These are phyloP conservation scores for Alviniconcha strummeri DNA, from an alignment of 2,888 invertebrate species.

Conservation along the genomic window DNA sequence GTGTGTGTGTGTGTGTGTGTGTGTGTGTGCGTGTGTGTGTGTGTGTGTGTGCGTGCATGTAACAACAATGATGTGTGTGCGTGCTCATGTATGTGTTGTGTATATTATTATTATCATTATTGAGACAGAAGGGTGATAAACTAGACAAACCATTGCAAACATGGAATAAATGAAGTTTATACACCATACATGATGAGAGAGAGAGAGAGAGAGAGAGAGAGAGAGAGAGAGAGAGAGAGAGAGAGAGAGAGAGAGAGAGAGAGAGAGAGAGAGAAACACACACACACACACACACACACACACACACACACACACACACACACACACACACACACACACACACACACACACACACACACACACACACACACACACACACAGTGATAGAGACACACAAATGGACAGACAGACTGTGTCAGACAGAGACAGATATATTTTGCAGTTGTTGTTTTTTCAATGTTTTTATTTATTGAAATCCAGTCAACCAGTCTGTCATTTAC, in stretches of 20 bases:
- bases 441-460: not conserved
- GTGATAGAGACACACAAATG: not conserved
- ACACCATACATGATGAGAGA: not conserved
- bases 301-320: constrained; percentile 12
- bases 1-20: not conserved
- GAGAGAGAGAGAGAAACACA: not conserved
- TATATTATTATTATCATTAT: not conserved
- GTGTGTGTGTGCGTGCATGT: not conserved
- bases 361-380: not conserved
- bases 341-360: not conserved
- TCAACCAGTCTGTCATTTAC: not conserved
- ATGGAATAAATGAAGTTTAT: too few species aligned
- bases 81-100: not conserved
- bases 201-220: not conserved
- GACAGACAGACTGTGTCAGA: not conserved
- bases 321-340: not conserved
- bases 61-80: too few species aligned
- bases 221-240: not conserved
- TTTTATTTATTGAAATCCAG: not conserved
- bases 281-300: constrained; percentile 8
- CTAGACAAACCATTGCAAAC: not conserved
- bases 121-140: not conserved
- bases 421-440: not conserved
- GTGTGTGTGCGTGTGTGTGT: not conserved
- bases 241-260: not conserved